Evolutionary conservation across 2,888 invertebrate genomes (phyloP).

Genomic region (Lacanobia oleracea): DNA sequence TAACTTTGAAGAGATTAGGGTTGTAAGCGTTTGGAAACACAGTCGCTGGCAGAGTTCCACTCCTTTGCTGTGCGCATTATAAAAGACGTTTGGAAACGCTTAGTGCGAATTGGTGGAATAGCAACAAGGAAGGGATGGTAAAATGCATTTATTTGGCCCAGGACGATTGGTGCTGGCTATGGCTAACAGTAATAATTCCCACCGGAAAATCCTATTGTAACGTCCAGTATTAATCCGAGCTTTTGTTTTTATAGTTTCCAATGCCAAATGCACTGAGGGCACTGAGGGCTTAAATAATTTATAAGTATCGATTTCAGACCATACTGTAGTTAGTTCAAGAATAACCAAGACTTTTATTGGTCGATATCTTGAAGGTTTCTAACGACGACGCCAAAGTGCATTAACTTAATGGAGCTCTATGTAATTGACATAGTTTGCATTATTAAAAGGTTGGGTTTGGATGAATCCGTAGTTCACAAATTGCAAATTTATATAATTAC

Average conservation of each 20-base stretch:
- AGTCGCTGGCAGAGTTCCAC: no score
- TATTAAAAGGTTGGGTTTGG: background rate
- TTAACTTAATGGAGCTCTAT: background rate
- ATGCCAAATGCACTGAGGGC: background rate
- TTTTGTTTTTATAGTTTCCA: background rate
- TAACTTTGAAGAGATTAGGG: no score
- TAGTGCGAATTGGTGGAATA: no score
- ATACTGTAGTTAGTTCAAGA: background rate
- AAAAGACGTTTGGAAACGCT: no score
- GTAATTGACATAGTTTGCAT: background rate
- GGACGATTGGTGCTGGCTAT: no score
- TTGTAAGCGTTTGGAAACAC: no score
- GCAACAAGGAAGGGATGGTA: no score
- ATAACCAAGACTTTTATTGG: background rate
- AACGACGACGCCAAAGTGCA: background rate
- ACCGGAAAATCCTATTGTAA: no score
- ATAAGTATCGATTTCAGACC: constrained; percentile 26
- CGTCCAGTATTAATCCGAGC: background rate
- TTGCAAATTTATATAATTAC: no score
- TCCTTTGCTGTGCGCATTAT: no score
- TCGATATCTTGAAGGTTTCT: constrained; percentile 15
- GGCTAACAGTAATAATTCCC: no score
- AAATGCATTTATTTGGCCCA: no score
- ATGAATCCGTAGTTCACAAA: background rate
- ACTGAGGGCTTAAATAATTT: constrained; percentile 6